A percentile compares a stretch with the other conserved stretches of the same genome.
Conservation (phyloP, 2,113 vertebrate genomes). For the Brachyistius frenatus region DNA sequence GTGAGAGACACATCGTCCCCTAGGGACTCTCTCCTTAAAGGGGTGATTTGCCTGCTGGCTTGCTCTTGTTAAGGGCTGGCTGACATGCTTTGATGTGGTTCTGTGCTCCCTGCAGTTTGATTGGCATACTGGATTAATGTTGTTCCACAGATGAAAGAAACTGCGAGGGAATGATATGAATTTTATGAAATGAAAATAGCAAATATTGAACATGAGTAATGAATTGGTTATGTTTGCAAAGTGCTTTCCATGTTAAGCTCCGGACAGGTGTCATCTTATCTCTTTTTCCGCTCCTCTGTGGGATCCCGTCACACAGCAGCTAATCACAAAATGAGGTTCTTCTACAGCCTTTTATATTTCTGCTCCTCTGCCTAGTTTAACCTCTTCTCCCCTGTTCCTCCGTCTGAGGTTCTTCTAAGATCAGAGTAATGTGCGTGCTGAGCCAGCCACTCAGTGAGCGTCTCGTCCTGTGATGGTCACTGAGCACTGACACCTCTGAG, state of each 20-base stretch:
- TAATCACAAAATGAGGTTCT: slow-evolving; percentile 34
- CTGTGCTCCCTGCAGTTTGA: slow-evolving; percentile 76
- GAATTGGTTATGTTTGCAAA: slow-evolving; percentile 65
- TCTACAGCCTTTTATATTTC: slow-evolving; percentile 17
- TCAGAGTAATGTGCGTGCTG: slow-evolving; percentile 35
- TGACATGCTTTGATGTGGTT: slow-evolving; percentile 80
- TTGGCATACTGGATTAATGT: slow-evolving; percentile 76
- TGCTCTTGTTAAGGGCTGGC: slow-evolving; percentile 73
- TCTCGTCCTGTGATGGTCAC: slow-evolving; percentile 35
- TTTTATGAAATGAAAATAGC: slow-evolving; percentile 63
- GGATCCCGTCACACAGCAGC: slow-evolving; percentile 33
- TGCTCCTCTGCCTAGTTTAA: slow-evolving; percentile 12
- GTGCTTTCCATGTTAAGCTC: slow-evolving; percentile 39
- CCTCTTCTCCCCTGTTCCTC: neutral
- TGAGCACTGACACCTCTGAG: slow-evolving; percentile 38
- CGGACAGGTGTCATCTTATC: slow-evolving; percentile 58
- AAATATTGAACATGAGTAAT: slow-evolving; percentile 72
- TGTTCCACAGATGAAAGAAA: slow-evolving; percentile 69
- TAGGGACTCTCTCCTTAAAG: slow-evolving; percentile 72
- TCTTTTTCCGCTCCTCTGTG: neutral
- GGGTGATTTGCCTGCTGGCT: slow-evolving; percentile 78
- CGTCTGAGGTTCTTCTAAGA: slow-evolving; percentile 15
- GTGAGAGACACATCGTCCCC: slow-evolving; percentile 47
- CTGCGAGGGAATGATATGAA: slow-evolving; percentile 40
- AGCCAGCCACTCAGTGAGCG: slow-evolving; percentile 22